Base-by-base conservation (phyloP, 2,888 invertebrate species). In the Linnaemya tessellans region DNA sequence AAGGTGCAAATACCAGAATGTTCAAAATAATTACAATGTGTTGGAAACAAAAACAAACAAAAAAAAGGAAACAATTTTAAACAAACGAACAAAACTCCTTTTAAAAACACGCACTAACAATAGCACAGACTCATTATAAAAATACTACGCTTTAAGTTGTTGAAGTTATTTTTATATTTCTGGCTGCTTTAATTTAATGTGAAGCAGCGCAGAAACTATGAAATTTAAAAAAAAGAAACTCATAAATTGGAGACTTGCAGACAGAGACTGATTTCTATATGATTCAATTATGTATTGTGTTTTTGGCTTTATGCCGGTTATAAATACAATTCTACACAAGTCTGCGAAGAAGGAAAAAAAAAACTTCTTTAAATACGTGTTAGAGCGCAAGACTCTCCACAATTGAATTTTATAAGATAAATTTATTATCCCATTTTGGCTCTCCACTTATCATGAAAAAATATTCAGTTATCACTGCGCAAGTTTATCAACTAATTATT, bases 211-310 rank as follows among this genome's bases (percentile, higher is more conserved):
- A 30, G 9, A 41, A 60, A 25, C 49, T n/a, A 38, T 58, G 20
- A 38, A 62, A 38, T 41, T 38, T 35, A 20, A 74, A 65, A 65
- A 54, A 65, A 65, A 75, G 20, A 78, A 71, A 80, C 20, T 71
- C n/a, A 38, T 11, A 60, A 62, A 18, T 30, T 73, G 84, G 84
- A 84, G 84, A 78, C 46, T 81, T 84, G 68, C 84, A 84, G 81
- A 60, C 64, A 18, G 22, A 65, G 41, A 60, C 49, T 13, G 5
- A 49, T 43, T 68, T 60, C 13, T 20, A 15, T 25, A 43, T 41
- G 38, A 25, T 67, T 30, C 18, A 10, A 18, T 60, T 41, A 10
- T 30, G 15, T 43, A 11, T 77, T 54, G 46, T 13, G 13, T 51
- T 79, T 49, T 78, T 78, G 51, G n/a, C 15, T 54, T 64, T 41